These are phyloP conservation scores for Emys orbicularis DNA, from an alignment of 2,797 vertebrate genomes.

Conservation along the genomic window DNA sequence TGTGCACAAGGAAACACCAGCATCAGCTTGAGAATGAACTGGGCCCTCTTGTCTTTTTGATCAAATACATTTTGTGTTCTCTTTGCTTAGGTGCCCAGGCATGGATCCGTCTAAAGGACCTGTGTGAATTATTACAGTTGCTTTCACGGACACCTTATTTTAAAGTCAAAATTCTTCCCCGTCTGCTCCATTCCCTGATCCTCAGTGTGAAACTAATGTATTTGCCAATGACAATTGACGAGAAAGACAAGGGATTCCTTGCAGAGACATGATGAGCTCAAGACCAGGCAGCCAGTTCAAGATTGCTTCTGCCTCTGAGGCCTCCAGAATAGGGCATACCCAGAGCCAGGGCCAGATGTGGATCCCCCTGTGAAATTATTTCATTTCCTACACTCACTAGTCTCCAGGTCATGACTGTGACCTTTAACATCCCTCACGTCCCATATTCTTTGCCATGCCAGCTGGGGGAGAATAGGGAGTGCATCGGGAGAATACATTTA, in stretches of 20 bases:
- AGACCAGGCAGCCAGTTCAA: not conserved
- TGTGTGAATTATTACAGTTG: not conserved
- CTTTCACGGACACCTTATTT: not conserved
- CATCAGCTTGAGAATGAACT: not conserved
- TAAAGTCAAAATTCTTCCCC: not conserved
- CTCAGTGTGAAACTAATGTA: not conserved
- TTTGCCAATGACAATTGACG: not conserved
- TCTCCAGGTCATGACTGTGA: not conserved
- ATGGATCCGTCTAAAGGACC: not conserved
- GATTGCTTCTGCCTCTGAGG: not conserved
- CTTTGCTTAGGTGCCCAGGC: not conserved
- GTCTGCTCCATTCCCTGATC: not conserved
- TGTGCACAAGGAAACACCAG: not conserved
- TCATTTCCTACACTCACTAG: not conserved
- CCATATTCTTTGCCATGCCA: not conserved
- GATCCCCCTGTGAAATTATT: not conserved
- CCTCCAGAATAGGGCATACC: not conserved
- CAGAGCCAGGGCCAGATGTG: not conserved
- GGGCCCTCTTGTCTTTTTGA: not conserved
- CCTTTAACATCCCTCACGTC: not conserved
- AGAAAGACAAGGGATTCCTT: not conserved
- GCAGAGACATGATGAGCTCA: not conserved
- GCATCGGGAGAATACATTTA: not conserved
- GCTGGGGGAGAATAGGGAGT: not conserved
- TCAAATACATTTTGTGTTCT: not conserved